A percentile compares a stretch with the other conserved stretches of the same genome.
Conservation (phyloP, 2,113 vertebrate genomes). For the Oriolus oriolus region DNA sequence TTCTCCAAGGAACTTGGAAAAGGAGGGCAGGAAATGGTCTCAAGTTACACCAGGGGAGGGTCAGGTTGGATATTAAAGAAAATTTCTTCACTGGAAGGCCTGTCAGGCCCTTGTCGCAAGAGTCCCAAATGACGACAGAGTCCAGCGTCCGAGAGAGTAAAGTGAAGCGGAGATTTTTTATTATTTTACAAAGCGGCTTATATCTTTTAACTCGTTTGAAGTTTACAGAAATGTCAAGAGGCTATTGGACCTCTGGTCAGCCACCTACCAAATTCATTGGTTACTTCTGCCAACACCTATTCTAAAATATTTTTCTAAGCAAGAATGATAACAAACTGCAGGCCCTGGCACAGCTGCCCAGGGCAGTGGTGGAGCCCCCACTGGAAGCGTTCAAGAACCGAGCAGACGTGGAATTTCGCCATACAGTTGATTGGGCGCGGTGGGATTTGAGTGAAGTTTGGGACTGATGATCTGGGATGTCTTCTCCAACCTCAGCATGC, state of each 20-base stretch:
- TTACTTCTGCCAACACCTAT: too few relatives aligned
- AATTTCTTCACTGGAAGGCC: fast-evolving
- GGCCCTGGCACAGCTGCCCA: neutral
- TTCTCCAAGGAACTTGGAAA: neutral
- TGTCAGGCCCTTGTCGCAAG: too few relatives aligned
- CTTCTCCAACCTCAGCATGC: fast-evolving
- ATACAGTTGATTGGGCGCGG: fast-evolving
- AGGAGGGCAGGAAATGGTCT: neutral
- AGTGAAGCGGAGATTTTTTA: too few relatives aligned
- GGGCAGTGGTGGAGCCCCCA: neutral
- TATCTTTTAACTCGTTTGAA: too few relatives aligned
- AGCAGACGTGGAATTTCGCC: fast-evolving
- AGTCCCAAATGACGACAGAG: too few relatives aligned
- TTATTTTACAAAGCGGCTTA: too few relatives aligned
- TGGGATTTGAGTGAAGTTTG: neutral
- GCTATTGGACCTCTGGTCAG: too few relatives aligned
- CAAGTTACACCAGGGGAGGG: neutral
- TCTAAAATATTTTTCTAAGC: too few relatives aligned
- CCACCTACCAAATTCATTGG: too few relatives aligned
- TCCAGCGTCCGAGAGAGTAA: too few relatives aligned
- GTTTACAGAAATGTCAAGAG: too few relatives aligned
- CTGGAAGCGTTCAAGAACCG: fast-evolving
- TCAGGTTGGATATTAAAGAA: neutral
- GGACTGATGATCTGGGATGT: fast-evolving
- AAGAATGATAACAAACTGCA: too few relatives aligned